These are phyloP conservation scores for Diarsia rubi DNA, from an alignment of 2,888 invertebrate genomes.

Conservation along the genomic window DNA sequence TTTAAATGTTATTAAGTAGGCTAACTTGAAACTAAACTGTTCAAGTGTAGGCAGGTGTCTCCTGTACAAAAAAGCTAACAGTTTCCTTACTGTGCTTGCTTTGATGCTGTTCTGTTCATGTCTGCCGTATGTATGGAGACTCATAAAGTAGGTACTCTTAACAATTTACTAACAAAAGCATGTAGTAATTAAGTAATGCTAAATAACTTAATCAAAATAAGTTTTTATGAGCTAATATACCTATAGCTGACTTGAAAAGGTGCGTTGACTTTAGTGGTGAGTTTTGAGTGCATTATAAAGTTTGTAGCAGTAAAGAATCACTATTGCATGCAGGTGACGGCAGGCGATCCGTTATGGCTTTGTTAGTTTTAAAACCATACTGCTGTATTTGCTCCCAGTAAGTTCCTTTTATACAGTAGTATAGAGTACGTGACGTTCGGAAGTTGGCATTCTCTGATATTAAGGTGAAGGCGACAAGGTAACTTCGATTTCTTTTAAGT, in stretches of 20 bases:
- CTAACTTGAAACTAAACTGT: no score
- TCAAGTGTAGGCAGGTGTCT: no score
- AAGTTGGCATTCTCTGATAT: background rate
- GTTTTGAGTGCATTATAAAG: background rate
- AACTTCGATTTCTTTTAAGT: no score
- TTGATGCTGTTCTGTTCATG: no score
- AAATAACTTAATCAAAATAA: background rate
- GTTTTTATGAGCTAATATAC: background rate
- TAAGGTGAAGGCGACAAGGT: no score
- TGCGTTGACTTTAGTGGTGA: background rate
- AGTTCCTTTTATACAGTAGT: background rate
- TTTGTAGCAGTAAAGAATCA: background rate
- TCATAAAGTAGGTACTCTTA: background rate
- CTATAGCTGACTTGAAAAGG: background rate
- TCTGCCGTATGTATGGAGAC: no score
- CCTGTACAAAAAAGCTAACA: no score
- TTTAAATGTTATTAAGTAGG: no score
- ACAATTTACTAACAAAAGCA: background rate
- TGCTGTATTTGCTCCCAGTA: background rate
- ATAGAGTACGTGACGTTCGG: background rate
- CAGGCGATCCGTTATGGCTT: constrained; percentile 19
- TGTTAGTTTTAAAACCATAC: constrained; percentile 15
- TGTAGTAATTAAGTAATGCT: background rate
- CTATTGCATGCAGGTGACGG: constrained; percentile 16
- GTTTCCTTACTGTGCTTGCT: no score